These are phyloP conservation scores for Laterallus jamaicensis DNA, from an alignment of 2,113 vertebrate species.

Conservation along the genomic window DNA sequence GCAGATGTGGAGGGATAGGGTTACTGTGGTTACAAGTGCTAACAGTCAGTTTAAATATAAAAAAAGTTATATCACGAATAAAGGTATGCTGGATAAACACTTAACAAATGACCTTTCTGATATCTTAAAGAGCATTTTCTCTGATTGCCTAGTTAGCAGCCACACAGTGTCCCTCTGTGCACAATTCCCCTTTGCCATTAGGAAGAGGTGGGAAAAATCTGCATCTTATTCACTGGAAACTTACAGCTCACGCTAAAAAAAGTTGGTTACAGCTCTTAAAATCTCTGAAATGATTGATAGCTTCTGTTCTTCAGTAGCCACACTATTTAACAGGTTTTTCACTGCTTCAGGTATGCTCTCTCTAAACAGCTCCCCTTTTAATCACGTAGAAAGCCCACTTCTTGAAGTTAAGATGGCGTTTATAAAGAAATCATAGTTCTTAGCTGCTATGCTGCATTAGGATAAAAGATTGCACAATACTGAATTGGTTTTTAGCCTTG, in stretches of 20 bases:
- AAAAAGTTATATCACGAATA: neutral
- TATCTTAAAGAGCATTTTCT: neutral
- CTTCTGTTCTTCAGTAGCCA: neutral
- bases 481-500: conserved; percentile 37
- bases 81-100: neutral
- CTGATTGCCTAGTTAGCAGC: neutral
- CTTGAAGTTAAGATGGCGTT: neutral
- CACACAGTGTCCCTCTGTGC: neutral
- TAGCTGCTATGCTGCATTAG: neutral
- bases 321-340: neutral
- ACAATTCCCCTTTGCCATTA: neutral
- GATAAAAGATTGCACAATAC: conserved; percentile 10
- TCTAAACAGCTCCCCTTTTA: neutral
- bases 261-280: neutral
- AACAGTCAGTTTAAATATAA: neutral
- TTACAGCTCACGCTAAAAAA: neutral
- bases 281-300: neutral
- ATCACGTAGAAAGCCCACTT: neutral
- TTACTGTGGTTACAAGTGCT: neutral
- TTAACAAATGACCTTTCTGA: neutral
- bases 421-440: neutral
- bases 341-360: neutral
- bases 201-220: neutral
- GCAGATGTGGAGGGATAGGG: neutral
- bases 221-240: neutral